A percentile compares a stretch with the other conserved stretches of the same genome.
These are phyloP conservation scores for Entomobrya multifasciata DNA, from an alignment of 2,888 invertebrate genomes.

Conservation along the genomic window DNA sequence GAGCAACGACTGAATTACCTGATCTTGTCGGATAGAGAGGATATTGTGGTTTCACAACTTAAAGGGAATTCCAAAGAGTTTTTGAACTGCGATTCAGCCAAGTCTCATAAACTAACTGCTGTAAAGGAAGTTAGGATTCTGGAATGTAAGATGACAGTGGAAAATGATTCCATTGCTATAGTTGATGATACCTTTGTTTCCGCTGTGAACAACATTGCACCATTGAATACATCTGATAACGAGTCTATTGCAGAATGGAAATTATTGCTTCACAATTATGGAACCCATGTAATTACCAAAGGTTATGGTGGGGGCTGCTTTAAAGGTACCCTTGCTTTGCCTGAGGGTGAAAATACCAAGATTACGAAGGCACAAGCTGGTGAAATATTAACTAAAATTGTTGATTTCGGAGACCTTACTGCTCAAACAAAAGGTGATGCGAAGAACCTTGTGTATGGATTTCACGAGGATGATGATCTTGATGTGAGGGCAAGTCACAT, in stretches of 20 bases:
- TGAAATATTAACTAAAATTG: not conserved
- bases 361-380: not conserved
- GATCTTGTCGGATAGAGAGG: not conserved
- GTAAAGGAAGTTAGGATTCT: slow-evolving; percentile 29
- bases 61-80: slow-evolving; percentile 11
- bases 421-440: not conserved
- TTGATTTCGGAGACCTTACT: not conserved
- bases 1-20: slow-evolving; percentile 24
- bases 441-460: slow-evolving; percentile 6
- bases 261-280: slow-evolving; percentile 44
- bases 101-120: not conserved
- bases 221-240: slow-evolving; percentile 16
- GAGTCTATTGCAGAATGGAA: slow-evolving; percentile 45
- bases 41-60: not conserved
- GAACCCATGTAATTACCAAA: slow-evolving; percentile 50
- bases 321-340: not conserved
- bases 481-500: slow-evolving; percentile 24
- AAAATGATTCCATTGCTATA: slow-evolving; percentile 31
- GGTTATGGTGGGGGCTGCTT: slow-evolving; percentile 45
- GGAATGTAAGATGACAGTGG: slow-evolving; percentile 39
- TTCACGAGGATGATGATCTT: not conserved
- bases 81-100: slow-evolving; percentile 5
- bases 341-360: not conserved
- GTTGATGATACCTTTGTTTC: slow-evolving; percentile 34
- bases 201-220: slow-evolving; percentile 18